Conservation (phyloP, 64 coral and sea anemone species). For the Stichodactyla mertensii region DNA sequence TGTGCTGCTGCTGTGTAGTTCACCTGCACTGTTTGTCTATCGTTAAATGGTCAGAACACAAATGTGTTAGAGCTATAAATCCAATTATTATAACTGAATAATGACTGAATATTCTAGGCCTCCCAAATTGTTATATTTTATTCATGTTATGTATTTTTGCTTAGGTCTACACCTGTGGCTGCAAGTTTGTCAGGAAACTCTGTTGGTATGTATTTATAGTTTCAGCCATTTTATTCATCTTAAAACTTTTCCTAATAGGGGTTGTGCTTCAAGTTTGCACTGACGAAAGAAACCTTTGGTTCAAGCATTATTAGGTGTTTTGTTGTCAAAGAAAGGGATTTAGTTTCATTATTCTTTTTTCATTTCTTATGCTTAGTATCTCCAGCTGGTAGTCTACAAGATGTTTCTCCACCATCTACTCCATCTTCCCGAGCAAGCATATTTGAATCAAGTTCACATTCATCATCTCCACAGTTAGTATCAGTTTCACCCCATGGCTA, state of each 20-base stretch:
- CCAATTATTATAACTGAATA: too few relatives aligned
- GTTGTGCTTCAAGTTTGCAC: too few relatives aligned
- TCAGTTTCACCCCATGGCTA: constrained; percentile 67
- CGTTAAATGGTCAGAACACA: too few relatives aligned
- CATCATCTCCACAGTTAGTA: constrained; percentile 79
- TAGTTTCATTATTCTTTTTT: not conserved
- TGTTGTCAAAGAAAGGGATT: not conserved
- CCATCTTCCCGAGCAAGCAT: constrained; percentile 75
- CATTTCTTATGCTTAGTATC: constrained; percentile 40
- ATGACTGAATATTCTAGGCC: too few relatives aligned
- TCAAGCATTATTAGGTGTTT: not conserved
- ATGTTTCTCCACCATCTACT: constrained; percentile 95
- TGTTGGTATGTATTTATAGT: constrained; percentile 44
- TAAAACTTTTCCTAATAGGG: too few relatives aligned
- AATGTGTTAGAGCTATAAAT: too few relatives aligned
- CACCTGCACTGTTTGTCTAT: too few relatives aligned
- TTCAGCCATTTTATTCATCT: not conserved
- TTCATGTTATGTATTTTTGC: not conserved
- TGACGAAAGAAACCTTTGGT: too few relatives aligned
- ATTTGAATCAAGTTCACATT: constrained; percentile 56
- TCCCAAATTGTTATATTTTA: not conserved
- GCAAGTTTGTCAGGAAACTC: constrained; percentile 63
- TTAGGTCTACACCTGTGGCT: constrained; percentile 42
- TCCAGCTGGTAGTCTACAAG: constrained; percentile 82
- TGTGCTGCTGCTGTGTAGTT: too few relatives aligned